phyloP scores from a whole-genome alignment of 2,113 vertebrate species.

The Hypanus sabinus region DNA sequence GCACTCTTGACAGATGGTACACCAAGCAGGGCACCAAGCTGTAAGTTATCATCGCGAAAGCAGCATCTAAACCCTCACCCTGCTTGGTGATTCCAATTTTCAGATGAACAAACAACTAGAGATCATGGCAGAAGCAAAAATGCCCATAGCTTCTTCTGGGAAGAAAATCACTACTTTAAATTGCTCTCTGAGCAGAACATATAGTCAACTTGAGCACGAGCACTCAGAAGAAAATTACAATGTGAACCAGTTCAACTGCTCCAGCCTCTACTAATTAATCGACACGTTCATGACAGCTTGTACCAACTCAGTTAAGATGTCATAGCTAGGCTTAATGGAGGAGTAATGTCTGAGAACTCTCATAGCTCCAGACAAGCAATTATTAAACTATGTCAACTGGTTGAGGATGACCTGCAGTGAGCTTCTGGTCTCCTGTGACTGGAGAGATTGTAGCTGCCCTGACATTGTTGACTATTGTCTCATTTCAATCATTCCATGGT shows the following conservation, averaged over 20 bases:
- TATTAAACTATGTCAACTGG: neutral
- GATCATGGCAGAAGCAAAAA: neutral
- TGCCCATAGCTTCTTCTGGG: neutral
- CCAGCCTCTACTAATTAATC: neutral
- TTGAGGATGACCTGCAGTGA: neutral
- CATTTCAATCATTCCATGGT: neutral
- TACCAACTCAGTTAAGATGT: neutral
- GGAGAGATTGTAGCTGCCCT: neutral
- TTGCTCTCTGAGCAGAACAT: neutral
- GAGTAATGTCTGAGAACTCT: neutral
- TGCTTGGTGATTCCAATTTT: neutral
- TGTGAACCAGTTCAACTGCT: constrained; percentile 3
- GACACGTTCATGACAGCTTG: constrained; percentile 1
- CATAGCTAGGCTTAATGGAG: neutral
- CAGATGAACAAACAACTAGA: neutral
- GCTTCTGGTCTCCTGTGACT: neutral
- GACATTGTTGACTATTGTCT: neutral
- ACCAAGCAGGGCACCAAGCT: no score
- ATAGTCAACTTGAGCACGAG: neutral
- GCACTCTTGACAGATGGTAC: neutral
- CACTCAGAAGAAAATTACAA: neutral
- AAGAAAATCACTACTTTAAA: neutral
- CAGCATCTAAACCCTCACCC: neutral
- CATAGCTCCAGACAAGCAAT: constrained; percentile 8
- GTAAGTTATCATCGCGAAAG: neutral